Evolutionary conservation across 1,140 invertebrate genomes (phyloP).

Genomic region (Lepidurus apus): DNA sequence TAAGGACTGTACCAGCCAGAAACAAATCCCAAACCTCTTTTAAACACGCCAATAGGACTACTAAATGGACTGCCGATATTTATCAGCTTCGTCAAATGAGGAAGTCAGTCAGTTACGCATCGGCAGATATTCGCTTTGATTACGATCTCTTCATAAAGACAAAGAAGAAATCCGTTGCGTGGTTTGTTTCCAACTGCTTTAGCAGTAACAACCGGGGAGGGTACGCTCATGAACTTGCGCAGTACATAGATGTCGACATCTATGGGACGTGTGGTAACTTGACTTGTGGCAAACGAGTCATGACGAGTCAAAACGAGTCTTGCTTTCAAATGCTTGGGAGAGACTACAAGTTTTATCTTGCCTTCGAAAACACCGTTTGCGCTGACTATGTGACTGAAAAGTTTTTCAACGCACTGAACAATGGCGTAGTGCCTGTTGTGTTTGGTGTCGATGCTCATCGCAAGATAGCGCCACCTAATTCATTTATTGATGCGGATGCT

Average conservation of each 20-base stretch:
- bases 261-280: conserved; percentile 34
- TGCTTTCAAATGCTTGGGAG: conserved; percentile 35
- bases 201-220: conserved; percentile 44
- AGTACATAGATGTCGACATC: conserved; percentile 39
- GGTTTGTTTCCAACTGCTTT: conserved; percentile 51
- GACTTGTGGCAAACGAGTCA: no score
- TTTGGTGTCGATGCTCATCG: conserved; percentile 38
- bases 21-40: background rate
- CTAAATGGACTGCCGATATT: background rate
- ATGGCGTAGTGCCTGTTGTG: conserved; percentile 40
- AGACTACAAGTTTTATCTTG: conserved; percentile 35
- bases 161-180: conserved; percentile 41
- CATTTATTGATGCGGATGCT: conserved; percentile 42
- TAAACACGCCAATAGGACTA: background rate
- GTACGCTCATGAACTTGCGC: conserved; percentile 46
- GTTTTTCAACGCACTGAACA: conserved; percentile 38
- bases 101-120: background rate
- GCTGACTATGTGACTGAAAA: conserved; percentile 44
- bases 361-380: conserved; percentile 39
- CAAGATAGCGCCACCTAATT: conserved; percentile 41
- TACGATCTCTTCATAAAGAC: background rate
- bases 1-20: background rate
- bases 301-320: no score
- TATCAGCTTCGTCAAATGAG: background rate
- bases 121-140: background rate